Evolutionary conservation across 2,113 vertebrate genomes (phyloP).

Genomic region (Phoenicopterus ruber): DNA sequence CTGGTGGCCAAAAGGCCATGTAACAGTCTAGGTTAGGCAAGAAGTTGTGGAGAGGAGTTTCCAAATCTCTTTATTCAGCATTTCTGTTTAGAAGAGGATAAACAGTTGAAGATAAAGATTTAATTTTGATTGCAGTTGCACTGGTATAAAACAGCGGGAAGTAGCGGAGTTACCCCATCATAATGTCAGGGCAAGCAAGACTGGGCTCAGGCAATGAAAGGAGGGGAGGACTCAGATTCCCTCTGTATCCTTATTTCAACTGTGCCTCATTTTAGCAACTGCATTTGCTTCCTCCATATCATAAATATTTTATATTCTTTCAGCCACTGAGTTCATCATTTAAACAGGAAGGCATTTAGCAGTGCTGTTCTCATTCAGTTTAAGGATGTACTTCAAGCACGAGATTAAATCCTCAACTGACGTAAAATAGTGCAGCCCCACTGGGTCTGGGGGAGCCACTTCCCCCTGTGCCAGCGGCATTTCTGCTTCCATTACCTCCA

Average conservation of each 20-base stretch:
- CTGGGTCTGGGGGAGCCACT: background rate
- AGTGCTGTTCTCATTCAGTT: background rate
- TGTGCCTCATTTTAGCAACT: background rate
- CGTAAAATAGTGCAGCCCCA: background rate
- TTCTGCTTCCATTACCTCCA: background rate
- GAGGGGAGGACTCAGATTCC: background rate
- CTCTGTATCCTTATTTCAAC: conserved; percentile 56
- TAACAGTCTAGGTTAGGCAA: background rate
- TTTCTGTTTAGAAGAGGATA: background rate
- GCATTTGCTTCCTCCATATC: background rate
- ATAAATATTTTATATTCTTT: conserved; percentile 50
- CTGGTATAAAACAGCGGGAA: background rate
- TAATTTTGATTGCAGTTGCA: background rate
- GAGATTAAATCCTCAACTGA: background rate
- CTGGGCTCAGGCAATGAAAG: background rate
- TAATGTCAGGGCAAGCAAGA: background rate
- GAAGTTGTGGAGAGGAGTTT: background rate
- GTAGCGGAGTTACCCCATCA: background rate
- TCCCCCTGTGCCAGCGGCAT: accelerated
- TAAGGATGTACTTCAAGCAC: background rate
- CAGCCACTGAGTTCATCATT: background rate
- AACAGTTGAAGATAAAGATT: background rate
- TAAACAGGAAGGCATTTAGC: conserved; percentile 36
- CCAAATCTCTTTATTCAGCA: background rate
- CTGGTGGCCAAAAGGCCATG: background rate